phyloP scores from a whole-genome alignment of 2,113 vertebrate species.

The Todiramphus chloris region DNA sequence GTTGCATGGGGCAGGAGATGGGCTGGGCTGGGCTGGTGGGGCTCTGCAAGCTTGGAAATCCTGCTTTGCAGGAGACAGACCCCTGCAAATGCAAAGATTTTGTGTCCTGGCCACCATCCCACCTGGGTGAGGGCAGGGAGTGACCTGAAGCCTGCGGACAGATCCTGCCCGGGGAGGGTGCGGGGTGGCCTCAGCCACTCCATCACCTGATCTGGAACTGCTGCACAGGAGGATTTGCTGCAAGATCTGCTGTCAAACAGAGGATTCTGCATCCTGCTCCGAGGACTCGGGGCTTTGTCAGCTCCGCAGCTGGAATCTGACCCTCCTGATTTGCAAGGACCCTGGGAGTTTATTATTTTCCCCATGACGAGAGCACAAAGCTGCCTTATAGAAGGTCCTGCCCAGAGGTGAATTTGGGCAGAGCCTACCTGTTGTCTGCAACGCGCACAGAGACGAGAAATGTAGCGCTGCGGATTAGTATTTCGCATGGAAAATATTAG shows the following conservation, averaged over 20 bases:
- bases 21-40: neutral
- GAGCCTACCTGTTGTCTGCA: slow-evolving; percentile 22
- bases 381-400: neutral
- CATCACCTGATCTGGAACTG: neutral
- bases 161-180: neutral
- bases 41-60: neutral
- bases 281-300: neutral
- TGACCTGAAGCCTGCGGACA: rapidly evolving
- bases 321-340: neutral
- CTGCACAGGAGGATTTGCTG: neutral
- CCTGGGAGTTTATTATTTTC: neutral
- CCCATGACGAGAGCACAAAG: rapidly evolving
- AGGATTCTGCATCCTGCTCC: neutral
- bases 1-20: neutral
- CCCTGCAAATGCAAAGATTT: neutral
- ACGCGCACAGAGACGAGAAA: neutral
- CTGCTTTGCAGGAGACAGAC: neutral
- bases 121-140: neutral
- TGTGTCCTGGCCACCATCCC: neutral
- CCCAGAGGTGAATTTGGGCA: neutral
- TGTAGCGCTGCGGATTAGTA: neutral
- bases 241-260: neutral
- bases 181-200: neutral
- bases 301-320: neutral
- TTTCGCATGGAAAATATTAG: slow-evolving; percentile 19